Evolutionary conservation across 2,113 vertebrate species (phyloP), one percentile per base, ranked within the genome.

Genomic region (Thalassoma bifasciatum): DNA sequence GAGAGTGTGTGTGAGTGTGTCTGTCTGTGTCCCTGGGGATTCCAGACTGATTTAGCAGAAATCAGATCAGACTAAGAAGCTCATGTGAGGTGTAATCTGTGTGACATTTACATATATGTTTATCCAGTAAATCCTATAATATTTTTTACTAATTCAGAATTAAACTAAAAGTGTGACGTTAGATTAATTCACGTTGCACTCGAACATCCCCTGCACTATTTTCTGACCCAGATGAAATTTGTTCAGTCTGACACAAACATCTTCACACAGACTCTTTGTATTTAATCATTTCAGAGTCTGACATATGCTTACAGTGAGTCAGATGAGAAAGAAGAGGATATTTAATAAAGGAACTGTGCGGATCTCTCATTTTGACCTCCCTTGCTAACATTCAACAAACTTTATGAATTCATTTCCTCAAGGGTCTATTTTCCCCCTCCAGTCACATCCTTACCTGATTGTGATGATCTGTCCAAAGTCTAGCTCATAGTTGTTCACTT

Each of bases 401-500:
- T 1, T 44, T 6, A 17, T 46, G 7, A 17, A 46, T 7, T 19
- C 8, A 14, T 46, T 46, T 19, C 44, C 17, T 46, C 1, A 7
- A 46, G 12, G 4, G 17, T 46, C 44, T 10, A 6, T 6, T 30
- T 30, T 30, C 30, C 30, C 6, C 6, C 6, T 30, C 30, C 30
- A 30, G 30, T 30, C 30, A 4, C 6, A 12, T 17, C 9, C 66
- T 79, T 49, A 92, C 91, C 91, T 92, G 57, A 92, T 92, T 5
- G 91, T 92, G 72, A 92, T 92, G 66, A 92, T 92, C 74, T 92
- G 91, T 21, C 91, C 91, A 62, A 92, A 92, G 75, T 92, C 91
- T 0, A 92, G 90, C 72, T 92, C 91, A 9, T 92, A 92, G 30
- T 92, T 92, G 51, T 92, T 92, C 11, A 92, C 91, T 85, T 92